phyloP scores from a whole-genome alignment of 2,113 vertebrate species.

The Sorex fumeus region DNA sequence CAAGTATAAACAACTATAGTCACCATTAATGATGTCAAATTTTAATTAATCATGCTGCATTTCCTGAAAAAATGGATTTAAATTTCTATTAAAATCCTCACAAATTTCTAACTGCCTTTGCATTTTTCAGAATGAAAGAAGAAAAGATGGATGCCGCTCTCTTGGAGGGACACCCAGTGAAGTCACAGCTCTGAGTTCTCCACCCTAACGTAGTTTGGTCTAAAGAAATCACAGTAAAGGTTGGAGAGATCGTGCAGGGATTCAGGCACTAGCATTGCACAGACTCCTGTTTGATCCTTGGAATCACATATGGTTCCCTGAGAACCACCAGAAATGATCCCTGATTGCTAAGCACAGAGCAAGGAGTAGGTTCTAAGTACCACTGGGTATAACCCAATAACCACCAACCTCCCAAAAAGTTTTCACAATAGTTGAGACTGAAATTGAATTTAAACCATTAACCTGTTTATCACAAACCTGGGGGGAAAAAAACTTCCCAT shows the following conservation, averaged over 20 bases:
- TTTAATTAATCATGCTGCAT: background rate
- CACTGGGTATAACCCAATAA: too few species aligned
- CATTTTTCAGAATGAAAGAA: background rate
- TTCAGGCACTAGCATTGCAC: too few species aligned
- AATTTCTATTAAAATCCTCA: constrained; percentile 26
- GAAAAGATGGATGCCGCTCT: background rate
- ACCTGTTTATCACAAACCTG: background rate
- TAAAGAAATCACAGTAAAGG: background rate
- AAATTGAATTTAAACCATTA: background rate
- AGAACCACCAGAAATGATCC: too few species aligned
- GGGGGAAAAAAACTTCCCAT: background rate
- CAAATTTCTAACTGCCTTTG: background rate
- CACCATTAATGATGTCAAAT: background rate
- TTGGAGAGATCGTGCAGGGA: too few species aligned
- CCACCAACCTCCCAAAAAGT: too few species aligned
- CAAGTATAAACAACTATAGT: background rate
- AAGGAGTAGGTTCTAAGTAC: too few species aligned
- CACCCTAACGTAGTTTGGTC: too few species aligned
- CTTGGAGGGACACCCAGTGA: background rate
- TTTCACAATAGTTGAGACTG: too few species aligned
- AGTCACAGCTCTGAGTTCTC: background rate
- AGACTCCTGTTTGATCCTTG: too few species aligned
- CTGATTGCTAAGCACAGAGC: too few species aligned
- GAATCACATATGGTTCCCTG: too few species aligned
- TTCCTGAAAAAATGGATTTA: constrained; percentile 17